Conservation (phyloP, 2,113 vertebrate species). For the Bungarus multicinctus region DNA sequence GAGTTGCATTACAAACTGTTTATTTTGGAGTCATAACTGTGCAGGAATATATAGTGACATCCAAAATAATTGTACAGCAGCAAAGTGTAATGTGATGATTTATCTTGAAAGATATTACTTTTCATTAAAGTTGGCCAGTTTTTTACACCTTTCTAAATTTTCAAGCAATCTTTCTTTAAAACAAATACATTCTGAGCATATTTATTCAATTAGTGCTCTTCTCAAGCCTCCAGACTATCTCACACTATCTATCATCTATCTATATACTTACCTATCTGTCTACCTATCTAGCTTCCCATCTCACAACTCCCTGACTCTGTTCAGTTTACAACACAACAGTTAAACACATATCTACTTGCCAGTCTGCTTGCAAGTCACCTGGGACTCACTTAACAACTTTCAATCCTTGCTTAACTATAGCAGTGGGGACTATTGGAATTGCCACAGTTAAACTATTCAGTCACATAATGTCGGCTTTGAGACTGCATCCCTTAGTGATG, state of each 20-base stretch:
- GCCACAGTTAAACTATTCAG: neutral
- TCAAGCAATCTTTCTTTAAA: neutral
- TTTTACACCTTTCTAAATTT: neutral
- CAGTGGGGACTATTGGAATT: neutral
- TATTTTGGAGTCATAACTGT: neutral
- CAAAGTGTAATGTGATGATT: neutral
- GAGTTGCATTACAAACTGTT: neutral
- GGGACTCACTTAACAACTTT: neutral
- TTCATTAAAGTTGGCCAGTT: neutral
- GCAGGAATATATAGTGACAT: neutral
- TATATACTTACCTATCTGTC: neutral
- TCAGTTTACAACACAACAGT: neutral
- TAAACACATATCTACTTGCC: neutral
- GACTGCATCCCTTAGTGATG: neutral
- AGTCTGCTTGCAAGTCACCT: neutral
- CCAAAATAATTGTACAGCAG: neutral
- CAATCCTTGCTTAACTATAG: neutral
- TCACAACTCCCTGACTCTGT: neutral
- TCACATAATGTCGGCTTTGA: neutral
- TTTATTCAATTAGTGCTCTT: neutral
- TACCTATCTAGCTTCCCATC: neutral
- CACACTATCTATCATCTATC: neutral
- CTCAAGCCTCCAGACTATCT: neutral
- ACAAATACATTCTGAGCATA: neutral
- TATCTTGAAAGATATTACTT: neutral